These are phyloP conservation scores for Antitype chi DNA, from an alignment of 2,888 invertebrate species.

Conservation along the genomic window DNA sequence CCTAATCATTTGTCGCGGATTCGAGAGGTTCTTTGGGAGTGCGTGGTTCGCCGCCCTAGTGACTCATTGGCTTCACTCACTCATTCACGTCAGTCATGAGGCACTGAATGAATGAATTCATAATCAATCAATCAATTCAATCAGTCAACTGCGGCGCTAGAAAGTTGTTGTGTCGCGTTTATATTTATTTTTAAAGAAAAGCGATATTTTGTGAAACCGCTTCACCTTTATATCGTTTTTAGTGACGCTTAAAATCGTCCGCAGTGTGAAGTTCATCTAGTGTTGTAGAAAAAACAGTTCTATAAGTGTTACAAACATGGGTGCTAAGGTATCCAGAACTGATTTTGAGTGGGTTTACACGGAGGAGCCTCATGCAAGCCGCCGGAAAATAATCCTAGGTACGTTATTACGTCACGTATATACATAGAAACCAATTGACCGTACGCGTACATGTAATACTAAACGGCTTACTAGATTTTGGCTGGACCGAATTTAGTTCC, in stretches of 20 bases:
- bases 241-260: conserved; percentile 4
- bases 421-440: conserved; percentile 29
- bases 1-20: not conserved
- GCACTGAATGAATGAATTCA: conserved; percentile 15
- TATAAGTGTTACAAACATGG: conserved; percentile 92
- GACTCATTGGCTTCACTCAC: conserved; percentile 4
- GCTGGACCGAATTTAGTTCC: not conserved
- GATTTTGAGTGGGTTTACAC: conserved; percentile 99
- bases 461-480: conserved; percentile 22
- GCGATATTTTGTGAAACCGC: conserved; percentile 25
- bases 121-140: not conserved
- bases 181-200: conserved; percentile 13
- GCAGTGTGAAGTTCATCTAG: conserved; percentile 38
- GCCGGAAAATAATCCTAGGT: conserved; percentile 98
- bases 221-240: not conserved
- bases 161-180: conserved; percentile 6
- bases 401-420: conserved; percentile 81
- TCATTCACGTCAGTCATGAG: conserved; percentile 19
- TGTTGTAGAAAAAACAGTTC: conserved; percentile 37
- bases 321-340: conserved; percentile 97
- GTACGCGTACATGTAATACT: conserved; percentile 25
- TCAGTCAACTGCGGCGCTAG: conserved; percentile 35
- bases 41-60: not conserved
- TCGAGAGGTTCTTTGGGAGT: not conserved
- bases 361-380: conserved; percentile 99